These are phyloP conservation scores for Notarius lentiginosus DNA, from an alignment of 2,113 vertebrate species.

Conservation along the genomic window DNA sequence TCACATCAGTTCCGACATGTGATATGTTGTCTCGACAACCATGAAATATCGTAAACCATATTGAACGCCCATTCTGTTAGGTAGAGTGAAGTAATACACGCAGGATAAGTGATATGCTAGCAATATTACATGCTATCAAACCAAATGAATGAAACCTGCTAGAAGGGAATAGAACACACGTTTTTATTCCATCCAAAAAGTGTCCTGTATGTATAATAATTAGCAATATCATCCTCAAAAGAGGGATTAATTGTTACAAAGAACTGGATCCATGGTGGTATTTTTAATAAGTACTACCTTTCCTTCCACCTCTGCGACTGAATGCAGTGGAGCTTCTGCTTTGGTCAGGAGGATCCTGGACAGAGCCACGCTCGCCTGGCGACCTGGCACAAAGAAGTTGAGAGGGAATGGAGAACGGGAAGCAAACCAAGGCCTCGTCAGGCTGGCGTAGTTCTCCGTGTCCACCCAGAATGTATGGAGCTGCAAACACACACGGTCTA, in stretches of 20 bases:
- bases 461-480: conserved; percentile 99
- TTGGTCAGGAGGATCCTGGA: conserved; percentile 89
- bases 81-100: too few relatives aligned
- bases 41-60: too few relatives aligned
- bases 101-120: too few relatives aligned
- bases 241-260: neutral
- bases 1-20: too few relatives aligned
- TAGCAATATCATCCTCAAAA: neutral
- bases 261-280: neutral
- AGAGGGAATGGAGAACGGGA: conserved; percentile 90
- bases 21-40: too few relatives aligned
- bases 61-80: too few relatives aligned
- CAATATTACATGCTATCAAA: too few relatives aligned
- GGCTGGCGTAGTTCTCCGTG: conserved; percentile 87
- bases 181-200: too few relatives aligned
- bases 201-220: too few relatives aligned
- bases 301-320: conserved; percentile 87
- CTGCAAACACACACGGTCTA: conserved; percentile 64
- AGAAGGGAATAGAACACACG: too few relatives aligned
- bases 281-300: conserved; percentile 72
- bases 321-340: conserved; percentile 83
- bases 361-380: conserved; percentile 80
- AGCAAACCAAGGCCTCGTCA: conserved; percentile 94
- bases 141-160: too few relatives aligned
- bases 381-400: conserved; percentile 84